These are phyloP conservation scores for Hemitrygon akajei DNA, from an alignment of 2,797 vertebrate species.

Conservation along the genomic window DNA sequence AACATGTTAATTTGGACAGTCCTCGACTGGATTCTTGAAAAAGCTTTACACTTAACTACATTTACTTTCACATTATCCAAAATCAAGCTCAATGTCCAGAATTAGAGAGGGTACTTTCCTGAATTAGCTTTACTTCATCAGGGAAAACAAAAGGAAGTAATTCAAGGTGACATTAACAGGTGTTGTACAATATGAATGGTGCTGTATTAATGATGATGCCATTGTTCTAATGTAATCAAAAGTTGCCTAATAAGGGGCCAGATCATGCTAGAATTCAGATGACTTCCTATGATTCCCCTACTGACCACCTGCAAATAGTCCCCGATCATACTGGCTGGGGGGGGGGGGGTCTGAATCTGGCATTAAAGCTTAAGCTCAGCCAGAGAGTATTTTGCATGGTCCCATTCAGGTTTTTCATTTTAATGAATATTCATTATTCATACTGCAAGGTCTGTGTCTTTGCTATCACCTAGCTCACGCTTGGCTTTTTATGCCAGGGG, in stretches of 20 bases:
- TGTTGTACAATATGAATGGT: neutral
- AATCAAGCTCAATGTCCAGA: neutral
- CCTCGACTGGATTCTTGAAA: neutral
- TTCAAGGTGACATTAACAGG: neutral
- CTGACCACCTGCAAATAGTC: no score
- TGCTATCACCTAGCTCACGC: no score
- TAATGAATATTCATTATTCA: no score
- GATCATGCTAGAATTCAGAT: neutral
- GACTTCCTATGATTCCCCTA: neutral
- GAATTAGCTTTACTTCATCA: neutral
- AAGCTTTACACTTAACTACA: neutral
- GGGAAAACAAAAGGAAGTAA: neutral
- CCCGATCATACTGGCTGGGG: no score
- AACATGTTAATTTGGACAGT: slow-evolving; percentile 3
- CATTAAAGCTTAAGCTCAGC: no score
- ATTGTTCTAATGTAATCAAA: neutral
- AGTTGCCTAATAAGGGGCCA: no score
- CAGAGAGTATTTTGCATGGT: no score
- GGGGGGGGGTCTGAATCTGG: no score
- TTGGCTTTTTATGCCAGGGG: no score
- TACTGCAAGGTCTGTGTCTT: no score
- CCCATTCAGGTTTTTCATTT: no score
- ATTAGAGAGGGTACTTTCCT: neutral
- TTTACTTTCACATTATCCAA: neutral
- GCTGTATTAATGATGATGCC: neutral